These are phyloP conservation scores for Nycticryphes semicollaris DNA, from an alignment of 2,113 vertebrate species.

Conservation along the genomic window DNA sequence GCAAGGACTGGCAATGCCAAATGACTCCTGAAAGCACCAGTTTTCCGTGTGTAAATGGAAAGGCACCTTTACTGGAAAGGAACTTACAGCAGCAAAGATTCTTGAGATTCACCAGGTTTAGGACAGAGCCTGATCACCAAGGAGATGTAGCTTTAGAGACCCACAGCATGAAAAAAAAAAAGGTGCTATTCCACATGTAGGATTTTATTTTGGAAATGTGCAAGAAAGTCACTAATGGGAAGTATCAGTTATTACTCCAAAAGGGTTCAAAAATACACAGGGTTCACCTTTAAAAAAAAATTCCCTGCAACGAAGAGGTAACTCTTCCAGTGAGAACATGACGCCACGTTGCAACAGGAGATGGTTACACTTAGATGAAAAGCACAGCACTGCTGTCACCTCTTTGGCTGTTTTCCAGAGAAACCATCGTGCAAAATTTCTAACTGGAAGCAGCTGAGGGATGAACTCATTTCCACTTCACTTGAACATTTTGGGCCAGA, in stretches of 20 bases:
- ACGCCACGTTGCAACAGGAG: background rate
- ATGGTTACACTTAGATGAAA: background rate
- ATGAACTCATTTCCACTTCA: background rate
- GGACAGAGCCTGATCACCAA: background rate
- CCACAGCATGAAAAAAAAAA: background rate
- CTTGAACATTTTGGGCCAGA: background rate
- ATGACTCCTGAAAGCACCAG: background rate
- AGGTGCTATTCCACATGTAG: background rate
- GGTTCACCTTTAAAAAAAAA: background rate
- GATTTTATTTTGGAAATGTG: background rate
- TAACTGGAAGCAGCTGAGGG: background rate
- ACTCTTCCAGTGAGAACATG: background rate
- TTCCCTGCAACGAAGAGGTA: background rate
- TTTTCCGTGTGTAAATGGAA: background rate
- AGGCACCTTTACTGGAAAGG: background rate
- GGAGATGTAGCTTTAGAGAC: background rate
- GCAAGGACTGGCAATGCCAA: background rate
- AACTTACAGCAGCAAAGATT: background rate
- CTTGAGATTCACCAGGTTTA: background rate
- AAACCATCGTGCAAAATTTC: background rate
- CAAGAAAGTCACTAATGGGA: background rate
- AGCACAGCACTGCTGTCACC: accelerated
- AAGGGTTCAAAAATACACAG: background rate
- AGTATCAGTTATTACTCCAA: background rate
- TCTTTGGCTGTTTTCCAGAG: background rate